A percentile compares a stretch with the other conserved stretches of the same genome.
phyloP scores from a whole-genome alignment of 2,888 invertebrate species.

The Formica aserva region DNA sequence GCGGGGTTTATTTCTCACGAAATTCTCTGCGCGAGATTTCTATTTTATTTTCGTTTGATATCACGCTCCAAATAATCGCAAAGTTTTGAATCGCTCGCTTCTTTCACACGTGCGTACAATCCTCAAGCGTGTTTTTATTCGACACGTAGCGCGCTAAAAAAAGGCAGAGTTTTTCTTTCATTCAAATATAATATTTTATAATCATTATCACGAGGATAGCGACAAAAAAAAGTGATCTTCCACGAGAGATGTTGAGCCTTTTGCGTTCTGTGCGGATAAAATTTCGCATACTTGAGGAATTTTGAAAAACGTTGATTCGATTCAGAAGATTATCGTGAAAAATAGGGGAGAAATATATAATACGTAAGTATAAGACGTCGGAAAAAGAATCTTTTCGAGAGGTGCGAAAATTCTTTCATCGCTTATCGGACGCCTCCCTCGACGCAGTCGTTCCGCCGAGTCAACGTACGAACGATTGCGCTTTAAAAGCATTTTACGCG shows the following conservation, averaged over 20 bases:
- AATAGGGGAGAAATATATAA: not conserved
- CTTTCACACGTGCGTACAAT: not conserved
- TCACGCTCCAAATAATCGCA: not conserved
- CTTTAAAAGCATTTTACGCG: conserved; percentile 66
- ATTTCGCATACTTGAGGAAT: not conserved
- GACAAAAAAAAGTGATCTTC: not conserved
- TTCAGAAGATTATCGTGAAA: not conserved
- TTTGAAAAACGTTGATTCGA: not conserved
- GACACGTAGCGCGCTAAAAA: too few relatives aligned
- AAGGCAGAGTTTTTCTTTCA: not conserved
- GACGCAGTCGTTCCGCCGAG: conserved; percentile 54
- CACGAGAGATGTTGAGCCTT: not conserved
- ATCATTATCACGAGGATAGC: not conserved
- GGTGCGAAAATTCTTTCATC: conserved; percentile 42
- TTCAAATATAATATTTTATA: not conserved
- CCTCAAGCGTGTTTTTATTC: not conserved
- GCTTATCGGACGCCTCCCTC: conserved; percentile 49
- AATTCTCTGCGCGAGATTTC: not conserved
- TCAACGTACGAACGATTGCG: conserved; percentile 73
- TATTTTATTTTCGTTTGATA: not conserved
- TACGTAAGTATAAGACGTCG: not conserved
- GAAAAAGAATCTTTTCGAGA: conserved; percentile 9
- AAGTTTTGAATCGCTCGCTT: not conserved
- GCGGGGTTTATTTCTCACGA: not conserved
- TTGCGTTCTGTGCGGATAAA: not conserved